Base-by-base conservation (phyloP, 2,113 vertebrate species). In the Dromas ardeola region DNA sequence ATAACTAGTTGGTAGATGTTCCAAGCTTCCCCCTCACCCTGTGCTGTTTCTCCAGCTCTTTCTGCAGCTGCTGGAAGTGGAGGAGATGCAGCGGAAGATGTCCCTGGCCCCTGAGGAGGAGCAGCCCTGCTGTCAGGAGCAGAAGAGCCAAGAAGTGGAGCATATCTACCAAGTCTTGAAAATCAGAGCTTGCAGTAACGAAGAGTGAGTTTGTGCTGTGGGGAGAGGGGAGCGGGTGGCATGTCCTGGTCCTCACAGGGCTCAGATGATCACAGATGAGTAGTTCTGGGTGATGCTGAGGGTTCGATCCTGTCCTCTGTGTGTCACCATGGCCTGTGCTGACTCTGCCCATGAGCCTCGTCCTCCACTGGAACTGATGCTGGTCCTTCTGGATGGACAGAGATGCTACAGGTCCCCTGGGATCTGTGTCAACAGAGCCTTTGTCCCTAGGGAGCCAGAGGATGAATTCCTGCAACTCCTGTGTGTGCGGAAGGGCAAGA, bases 391-490 rank as follows among this genome's bases (percentile, higher is more conserved):
- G 67, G 27, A 29, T 63, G 36, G 70, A 38, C 56, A 59, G 65
- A 85, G 52, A 38, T 58, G 34, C 27, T 74, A 11, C 23, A n/a
- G 58, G 23, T 95, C 66, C 42, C 18, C 34, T 1, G 2, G 49
- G 29, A 50, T 55, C 73, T 90, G n/a, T 93, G 74, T 63, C 47
- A 96, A 93, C 23, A 19, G 23, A 81, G 3, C 63, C 53, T 97
- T 78, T 7, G 1, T 72, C 81, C 70, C 6, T 47, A 99, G 99
- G 91, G 98, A 99, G 76, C 95, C 98, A 6, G 98, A 98, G 83
- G 98, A 98, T 36, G 99, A 98, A 90, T 99, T 99, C 94, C 97
- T 99, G 73, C 99, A 99, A 26, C 98, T 99, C 72, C 97, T 99
- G 26, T 98, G 98, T 21, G 97, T 99, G 76, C 97, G 98, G 53